phyloP scores from a whole-genome alignment of 2,888 invertebrate genomes.

The Auanema sp. region DNA sequence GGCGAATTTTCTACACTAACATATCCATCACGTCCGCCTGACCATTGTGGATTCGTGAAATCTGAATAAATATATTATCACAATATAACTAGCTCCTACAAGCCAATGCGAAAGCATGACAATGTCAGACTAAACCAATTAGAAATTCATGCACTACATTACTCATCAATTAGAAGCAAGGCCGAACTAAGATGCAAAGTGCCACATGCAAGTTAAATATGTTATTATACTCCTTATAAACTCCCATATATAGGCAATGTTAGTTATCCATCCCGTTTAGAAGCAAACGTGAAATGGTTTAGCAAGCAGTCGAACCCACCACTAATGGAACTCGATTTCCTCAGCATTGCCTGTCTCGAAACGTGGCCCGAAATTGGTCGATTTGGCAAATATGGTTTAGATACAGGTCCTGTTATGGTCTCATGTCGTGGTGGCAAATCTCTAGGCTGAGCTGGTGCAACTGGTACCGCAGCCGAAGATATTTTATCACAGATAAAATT shows the following conservation, averaged over 20 bases:
- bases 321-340: slow-evolving; percentile 19
- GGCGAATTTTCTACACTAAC: slow-evolving; percentile 43
- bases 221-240: too few species aligned
- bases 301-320: slow-evolving; percentile 11
- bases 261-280: too few species aligned
- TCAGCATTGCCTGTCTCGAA: not conserved
- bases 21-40: slow-evolving; percentile 30
- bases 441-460: slow-evolving; percentile 6
- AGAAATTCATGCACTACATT: not conserved
- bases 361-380: too few species aligned
- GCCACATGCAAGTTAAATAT: slow-evolving; percentile 1
- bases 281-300: too few species aligned
- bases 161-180: not conserved
- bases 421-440: slow-evolving; percentile 11
- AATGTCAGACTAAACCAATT: too few species aligned
- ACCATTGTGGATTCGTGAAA: slow-evolving; percentile 41
- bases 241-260: too few species aligned
- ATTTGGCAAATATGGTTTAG: too few species aligned
- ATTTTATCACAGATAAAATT: slow-evolving; percentile 56
- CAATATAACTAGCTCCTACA: not conserved
- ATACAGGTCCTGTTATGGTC: not conserved
- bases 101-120: not conserved
- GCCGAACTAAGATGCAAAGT: not conserved
- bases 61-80: slow-evolving; percentile 22
- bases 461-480: slow-evolving; percentile 21